Percentiles rank a stretch among this genome's conserved stretches.
phyloP scores from a whole-genome alignment of 1,140 invertebrate species.

The Heliconius hermathena region DNA sequence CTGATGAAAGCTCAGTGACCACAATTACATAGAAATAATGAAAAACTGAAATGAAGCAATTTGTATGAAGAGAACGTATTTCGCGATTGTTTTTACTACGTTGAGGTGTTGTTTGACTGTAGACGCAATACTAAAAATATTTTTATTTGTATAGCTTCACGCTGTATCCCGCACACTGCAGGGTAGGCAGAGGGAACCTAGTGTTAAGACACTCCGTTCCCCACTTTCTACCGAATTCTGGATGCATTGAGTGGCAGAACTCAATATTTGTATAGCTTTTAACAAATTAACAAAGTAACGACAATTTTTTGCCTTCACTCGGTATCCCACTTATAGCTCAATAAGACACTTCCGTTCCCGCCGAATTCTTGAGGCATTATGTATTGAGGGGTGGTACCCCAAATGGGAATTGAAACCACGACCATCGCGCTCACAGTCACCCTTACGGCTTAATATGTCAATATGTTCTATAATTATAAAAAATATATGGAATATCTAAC shows the following conservation, averaged over 20 bases:
- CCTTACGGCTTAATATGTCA: too few relatives aligned
- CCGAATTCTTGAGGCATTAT: neutral
- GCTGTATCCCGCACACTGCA: too few relatives aligned
- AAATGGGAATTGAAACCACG: neutral
- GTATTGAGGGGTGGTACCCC: neutral
- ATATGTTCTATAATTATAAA: too few relatives aligned
- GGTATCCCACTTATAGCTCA: neutral
- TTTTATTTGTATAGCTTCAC: neutral
- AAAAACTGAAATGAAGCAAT: constrained; percentile 3
- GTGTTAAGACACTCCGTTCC: too few relatives aligned
- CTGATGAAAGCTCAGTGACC: constrained; percentile 10
- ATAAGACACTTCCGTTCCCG: neutral
- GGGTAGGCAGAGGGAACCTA: too few relatives aligned
- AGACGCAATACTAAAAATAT: too few relatives aligned
- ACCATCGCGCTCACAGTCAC: neutral
- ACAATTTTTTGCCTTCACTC: neutral
- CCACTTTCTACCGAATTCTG: too few relatives aligned
- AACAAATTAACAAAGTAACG: neutral
- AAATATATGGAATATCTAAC: too few relatives aligned
- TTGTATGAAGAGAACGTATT: neutral
- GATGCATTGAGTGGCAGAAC: too few relatives aligned
- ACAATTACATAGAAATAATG: constrained; percentile 14
- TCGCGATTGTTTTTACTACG: constrained; percentile 1
- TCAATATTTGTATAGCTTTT: neutral
- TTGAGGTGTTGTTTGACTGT: neutral